phyloP scores from a whole-genome alignment of 1,140 invertebrate genomes.

The Ericerus pela region DNA sequence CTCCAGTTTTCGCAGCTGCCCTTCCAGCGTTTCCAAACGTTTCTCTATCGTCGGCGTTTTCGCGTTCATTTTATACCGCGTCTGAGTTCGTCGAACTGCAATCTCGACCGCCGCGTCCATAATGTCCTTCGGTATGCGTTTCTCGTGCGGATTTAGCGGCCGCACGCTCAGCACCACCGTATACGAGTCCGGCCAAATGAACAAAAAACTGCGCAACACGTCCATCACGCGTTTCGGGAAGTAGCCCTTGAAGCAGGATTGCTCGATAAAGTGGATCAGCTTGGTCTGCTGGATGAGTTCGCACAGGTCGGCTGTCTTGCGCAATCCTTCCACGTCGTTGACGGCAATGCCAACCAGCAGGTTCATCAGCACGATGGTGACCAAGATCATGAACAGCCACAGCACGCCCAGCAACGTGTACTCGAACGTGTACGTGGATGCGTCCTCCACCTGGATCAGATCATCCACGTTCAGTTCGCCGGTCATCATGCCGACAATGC shows the following conservation, averaged over 20 bases:
- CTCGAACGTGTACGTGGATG: constrained; percentile 44
- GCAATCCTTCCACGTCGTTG: constrained; percentile 59
- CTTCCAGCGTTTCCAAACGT: not conserved
- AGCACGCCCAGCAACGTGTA: constrained; percentile 56
- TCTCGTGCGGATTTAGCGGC: not conserved
- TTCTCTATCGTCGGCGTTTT: not conserved
- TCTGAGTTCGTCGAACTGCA: not conserved
- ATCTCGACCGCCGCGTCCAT: not conserved
- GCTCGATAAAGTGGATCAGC: constrained; percentile 55
- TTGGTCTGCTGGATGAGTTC: constrained; percentile 60
- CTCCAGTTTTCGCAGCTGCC: not conserved
- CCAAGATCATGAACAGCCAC: constrained; percentile 54
- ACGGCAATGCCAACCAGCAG: constrained; percentile 65
- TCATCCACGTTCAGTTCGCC: constrained; percentile 60
- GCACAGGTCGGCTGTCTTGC: constrained; percentile 56
- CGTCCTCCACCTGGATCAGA: constrained; percentile 42
- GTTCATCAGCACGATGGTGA: constrained; percentile 69
- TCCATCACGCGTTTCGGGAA: constrained; percentile 41
- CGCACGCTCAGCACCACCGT: not conserved
- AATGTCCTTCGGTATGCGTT: not conserved
- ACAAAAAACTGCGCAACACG: not conserved
- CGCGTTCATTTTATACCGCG: not conserved
- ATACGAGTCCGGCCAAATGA: not conserved
- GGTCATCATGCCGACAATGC: constrained; percentile 78
- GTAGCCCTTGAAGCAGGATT: constrained; percentile 50